Conservation (phyloP, 2,797 vertebrate species). For the Hippoglossus hippoglossus region DNA sequence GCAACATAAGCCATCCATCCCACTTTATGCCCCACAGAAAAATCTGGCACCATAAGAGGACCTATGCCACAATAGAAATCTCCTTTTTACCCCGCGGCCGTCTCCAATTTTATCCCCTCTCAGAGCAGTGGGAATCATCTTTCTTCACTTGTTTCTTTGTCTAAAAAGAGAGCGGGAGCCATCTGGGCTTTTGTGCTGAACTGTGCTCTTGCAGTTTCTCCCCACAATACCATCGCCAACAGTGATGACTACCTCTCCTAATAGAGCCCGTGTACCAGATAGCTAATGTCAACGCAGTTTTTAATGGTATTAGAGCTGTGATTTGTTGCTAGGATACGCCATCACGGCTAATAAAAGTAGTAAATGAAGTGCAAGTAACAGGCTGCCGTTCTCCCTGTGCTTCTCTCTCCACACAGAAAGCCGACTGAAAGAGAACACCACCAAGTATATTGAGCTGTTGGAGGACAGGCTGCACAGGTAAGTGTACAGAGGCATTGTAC, state of each 20-base stretch:
- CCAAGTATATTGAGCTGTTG: constrained; percentile 84
- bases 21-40: constrained; percentile 62
- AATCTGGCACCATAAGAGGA: constrained; percentile 59
- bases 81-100: constrained; percentile 59
- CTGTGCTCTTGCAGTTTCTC: constrained; percentile 37
- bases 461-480: constrained; percentile 87
- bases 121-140: constrained; percentile 42
- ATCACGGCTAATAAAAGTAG: constrained; percentile 43
- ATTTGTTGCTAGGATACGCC: constrained; percentile 73
- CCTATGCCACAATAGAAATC: constrained; percentile 46
- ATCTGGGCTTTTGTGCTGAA: constrained; percentile 50
- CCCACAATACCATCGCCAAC: constrained; percentile 38
- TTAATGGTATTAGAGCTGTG: constrained; percentile 56
- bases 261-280: constrained; percentile 26
- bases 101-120: constrained; percentile 47
- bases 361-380: constrained; percentile 58
- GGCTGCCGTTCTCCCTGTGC: constrained; percentile 32
- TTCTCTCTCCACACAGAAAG: constrained; percentile 77
- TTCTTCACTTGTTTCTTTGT: constrained; percentile 44
- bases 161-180: constrained; percentile 33
- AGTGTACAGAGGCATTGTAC: neutral
- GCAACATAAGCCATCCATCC: constrained; percentile 64
- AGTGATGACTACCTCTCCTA: constrained; percentile 46
- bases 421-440: constrained; percentile 81
- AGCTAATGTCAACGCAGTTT: constrained; percentile 47